Base-by-base conservation (phyloP, 2,888 invertebrate genomes). In the Eristalinus sepulchralis region DNA sequence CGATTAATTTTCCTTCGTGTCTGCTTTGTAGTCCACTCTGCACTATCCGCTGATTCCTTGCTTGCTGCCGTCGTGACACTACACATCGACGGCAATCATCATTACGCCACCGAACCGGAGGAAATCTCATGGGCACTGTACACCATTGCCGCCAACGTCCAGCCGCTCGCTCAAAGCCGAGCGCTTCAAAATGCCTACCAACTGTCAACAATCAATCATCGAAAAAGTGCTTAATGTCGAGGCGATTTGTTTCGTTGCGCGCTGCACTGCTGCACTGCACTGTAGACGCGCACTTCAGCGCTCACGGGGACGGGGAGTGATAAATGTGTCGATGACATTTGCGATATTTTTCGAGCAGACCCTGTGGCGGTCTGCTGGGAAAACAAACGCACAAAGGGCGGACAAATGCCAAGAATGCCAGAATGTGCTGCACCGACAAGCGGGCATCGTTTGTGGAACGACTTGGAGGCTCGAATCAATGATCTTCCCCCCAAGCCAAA, bases 41-140 rank as follows among this genome's bases (percentile, higher is more conserved):
- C 39, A 39, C 39, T 39, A 39, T 39, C 6, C 39, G 17, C 2
- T 47, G 47, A 47, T 47, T 47, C 17, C 47, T 17, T 47, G 47
- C 8, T 17, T 4, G 13, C 39, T 13, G 17, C 4, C 39, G 17
- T 39, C 11, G 39, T 47, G 47, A 17, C 47, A 47, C 63, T 68
- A 81, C 59, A 81, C 73, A 81, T 81, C 73, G 78, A 57, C 64
- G 60, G 75, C 75, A 80, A 84, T 84, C 83, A 84, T 84, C 75
- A 84, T 84, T 84, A 80, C 47, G 64, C 72, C 67, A 47, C n/a
- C 47, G 47, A 17, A 47, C 47, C 22, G 66, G 55, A 76, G 80
- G 80, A 76, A 84, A 80, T 36, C 60, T 76, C 70, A 64, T 60
- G 71, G 75, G 80, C 72, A 71, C 75, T 80, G 55, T 75, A 33